Evolutionary conservation across 2,888 invertebrate species (phyloP).

Genomic region (Polyploca ridens): DNA sequence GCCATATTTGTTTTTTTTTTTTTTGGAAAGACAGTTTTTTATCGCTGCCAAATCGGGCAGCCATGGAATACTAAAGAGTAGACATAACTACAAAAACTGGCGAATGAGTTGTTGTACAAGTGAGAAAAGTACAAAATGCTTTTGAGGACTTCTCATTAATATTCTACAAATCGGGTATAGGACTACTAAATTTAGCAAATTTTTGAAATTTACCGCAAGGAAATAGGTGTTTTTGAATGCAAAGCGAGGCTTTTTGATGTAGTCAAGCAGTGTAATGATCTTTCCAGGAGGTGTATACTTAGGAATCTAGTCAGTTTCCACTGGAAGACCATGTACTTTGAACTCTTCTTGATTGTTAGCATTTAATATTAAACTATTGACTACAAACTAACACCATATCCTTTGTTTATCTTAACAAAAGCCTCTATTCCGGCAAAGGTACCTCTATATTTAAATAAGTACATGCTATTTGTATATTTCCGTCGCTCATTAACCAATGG

Average conservation of each 20-base stretch:
- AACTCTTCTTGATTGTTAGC: background rate
- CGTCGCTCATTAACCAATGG: constrained; percentile 33
- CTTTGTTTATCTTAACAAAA: background rate
- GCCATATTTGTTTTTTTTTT: constrained; percentile 21
- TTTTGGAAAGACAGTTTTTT: constrained; percentile 20
- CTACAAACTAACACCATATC: background rate
- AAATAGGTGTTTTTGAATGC: too few species aligned
- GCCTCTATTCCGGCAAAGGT: background rate
- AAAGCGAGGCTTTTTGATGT: too few species aligned
- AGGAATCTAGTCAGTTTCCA: background rate
- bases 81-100: background rate
- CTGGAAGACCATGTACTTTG: background rate
- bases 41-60: background rate
- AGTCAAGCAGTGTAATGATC: too few species aligned
- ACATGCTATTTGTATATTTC: constrained; percentile 24
- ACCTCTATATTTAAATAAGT: constrained; percentile 4
- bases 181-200: too few species aligned
- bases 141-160: background rate
- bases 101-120: background rate
- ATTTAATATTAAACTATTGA: background rate
- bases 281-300: too few species aligned
- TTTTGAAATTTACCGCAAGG: too few species aligned
- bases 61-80: background rate
- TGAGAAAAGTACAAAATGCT: background rate
- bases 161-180: background rate